These are phyloP conservation scores for Petrocephalus microphthalmus DNA, from an alignment of 2,113 vertebrate species.

Conservation along the genomic window DNA sequence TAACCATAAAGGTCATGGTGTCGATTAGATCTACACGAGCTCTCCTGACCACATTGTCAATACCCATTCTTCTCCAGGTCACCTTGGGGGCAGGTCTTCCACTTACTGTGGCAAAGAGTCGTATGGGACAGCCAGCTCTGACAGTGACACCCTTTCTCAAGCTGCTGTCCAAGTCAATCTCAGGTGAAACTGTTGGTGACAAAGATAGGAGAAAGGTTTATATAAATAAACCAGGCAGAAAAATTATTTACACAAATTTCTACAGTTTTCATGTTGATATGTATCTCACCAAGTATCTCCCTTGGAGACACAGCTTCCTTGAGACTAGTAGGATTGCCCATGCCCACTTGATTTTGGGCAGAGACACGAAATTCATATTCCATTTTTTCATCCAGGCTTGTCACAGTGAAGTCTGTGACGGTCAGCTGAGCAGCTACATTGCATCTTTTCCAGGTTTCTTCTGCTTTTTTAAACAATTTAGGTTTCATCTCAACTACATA, in stretches of 20 bases:
- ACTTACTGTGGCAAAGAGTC: constrained; percentile 86
- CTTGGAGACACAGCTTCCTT: constrained; percentile 80
- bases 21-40: constrained; percentile 92
- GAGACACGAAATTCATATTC: constrained; percentile 92
- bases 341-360: constrained; percentile 93
- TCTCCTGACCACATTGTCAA: constrained; percentile 91
- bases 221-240: not conserved
- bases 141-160: constrained; percentile 84
- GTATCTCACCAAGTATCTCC: constrained; percentile 83
- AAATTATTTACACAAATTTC: not conserved
- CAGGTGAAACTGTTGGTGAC: constrained; percentile 77
- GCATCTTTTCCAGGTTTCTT: constrained; percentile 89
- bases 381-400: constrained; percentile 77
- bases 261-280: not conserved
- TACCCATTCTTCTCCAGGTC: constrained; percentile 86
- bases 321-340: constrained; percentile 83
- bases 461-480: constrained; percentile 72
- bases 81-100: constrained; percentile 87
- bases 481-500: constrained; percentile 88
- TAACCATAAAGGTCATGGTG: constrained; percentile 96
- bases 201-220: constrained; percentile 28
- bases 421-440: constrained; percentile 88
- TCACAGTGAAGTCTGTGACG: constrained; percentile 82
- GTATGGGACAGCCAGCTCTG: constrained; percentile 92
- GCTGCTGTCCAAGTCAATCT: constrained; percentile 86